Evolutionary conservation across 2,113 vertebrate genomes (phyloP).

Genomic region (Carassius carassius): DNA sequence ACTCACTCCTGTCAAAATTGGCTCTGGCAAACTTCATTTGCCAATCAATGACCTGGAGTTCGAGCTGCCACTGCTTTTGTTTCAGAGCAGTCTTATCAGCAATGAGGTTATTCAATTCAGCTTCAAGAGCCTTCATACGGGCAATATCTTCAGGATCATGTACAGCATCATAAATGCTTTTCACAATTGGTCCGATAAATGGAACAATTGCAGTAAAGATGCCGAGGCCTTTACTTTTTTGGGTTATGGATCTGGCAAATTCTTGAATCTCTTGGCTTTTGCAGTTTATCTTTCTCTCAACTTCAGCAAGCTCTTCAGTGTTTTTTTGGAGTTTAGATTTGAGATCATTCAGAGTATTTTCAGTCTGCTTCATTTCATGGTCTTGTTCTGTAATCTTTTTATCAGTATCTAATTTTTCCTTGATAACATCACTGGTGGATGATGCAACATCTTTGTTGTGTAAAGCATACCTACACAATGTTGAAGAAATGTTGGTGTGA

Average conservation of each 20-base stretch:
- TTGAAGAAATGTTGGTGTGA: not conserved
- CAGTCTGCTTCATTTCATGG: not conserved
- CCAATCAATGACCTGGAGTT: not conserved
- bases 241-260: not conserved
- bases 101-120: not conserved
- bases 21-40: not conserved
- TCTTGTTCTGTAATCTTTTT: not conserved
- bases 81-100: not conserved
- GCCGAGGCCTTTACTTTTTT: not conserved
- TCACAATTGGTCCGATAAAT: not conserved
- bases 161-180: not conserved
- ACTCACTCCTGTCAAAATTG: not conserved
- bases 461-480: not conserved
- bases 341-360: not conserved
- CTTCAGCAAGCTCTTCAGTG: not conserved
- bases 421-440: slow-evolving; percentile 20
- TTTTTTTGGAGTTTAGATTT: not conserved
- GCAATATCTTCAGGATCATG: not conserved
- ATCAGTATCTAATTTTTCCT: not conserved
- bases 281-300: not conserved
- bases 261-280: slow-evolving; percentile 8
- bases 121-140: not conserved
- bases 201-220: slow-evolving; percentile 25
- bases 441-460: not conserved
- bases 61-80: not conserved